A percentile compares a stretch with the other conserved stretches of the same genome.
These are phyloP conservation scores for Pseudorhombus dupliciocellatus DNA, from an alignment of 2,113 vertebrate species.

Conservation along the genomic window DNA sequence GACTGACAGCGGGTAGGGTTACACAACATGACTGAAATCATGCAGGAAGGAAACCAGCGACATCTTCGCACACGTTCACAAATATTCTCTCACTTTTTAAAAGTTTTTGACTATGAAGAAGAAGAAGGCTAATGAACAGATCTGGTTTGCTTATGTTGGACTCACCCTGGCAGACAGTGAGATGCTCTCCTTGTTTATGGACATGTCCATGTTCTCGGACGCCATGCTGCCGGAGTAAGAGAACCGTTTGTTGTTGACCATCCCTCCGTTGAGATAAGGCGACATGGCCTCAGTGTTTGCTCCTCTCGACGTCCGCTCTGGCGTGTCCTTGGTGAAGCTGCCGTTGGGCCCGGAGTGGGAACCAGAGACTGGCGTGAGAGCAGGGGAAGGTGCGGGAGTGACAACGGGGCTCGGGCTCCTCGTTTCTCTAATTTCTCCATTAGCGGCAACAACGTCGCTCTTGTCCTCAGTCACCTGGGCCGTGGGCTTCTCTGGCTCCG, in stretches of 20 bases:
- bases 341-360: conserved; percentile 14
- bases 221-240: conserved; percentile 84
- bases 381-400: conserved; percentile 8
- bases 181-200: conserved; percentile 82
- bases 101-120: background rate
- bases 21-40: background rate
- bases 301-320: background rate
- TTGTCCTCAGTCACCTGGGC: conserved; percentile 7
- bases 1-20: no score
- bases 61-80: background rate
- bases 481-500: conserved; percentile 12
- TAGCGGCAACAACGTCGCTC: background rate
- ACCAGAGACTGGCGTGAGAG: background rate
- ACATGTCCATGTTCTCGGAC: conserved; percentile 88
- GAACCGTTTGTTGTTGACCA: conserved; percentile 81
- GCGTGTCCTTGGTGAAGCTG: conserved; percentile 1
- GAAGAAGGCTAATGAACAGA: no score
- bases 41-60: background rate
- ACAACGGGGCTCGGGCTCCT: background rate
- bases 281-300: conserved; percentile 61
- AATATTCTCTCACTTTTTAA: no score
- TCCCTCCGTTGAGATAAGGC: conserved; percentile 36
- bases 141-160: background rate
- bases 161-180: conserved; percentile 87
- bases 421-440: background rate